phyloP scores from a whole-genome alignment of 2,797 vertebrate genomes.

The Atherinosoma microstoma region DNA sequence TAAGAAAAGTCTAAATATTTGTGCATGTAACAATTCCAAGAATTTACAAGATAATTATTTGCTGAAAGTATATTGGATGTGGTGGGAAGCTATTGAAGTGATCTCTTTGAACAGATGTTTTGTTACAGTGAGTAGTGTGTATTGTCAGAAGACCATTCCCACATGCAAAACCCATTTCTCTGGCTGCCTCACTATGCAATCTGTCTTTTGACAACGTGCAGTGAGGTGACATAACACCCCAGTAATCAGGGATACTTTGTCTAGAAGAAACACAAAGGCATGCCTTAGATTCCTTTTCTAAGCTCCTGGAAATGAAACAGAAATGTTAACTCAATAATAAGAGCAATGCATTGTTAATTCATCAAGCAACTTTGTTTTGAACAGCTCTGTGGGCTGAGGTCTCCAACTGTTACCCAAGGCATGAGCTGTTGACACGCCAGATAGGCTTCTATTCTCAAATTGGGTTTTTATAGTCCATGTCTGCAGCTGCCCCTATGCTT shows the following conservation, averaged over 20 bases:
- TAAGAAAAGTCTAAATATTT: neutral
- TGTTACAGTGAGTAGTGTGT: slow-evolving; percentile 61
- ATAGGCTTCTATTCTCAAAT: slow-evolving; percentile 78
- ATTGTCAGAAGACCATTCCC: slow-evolving; percentile 64
- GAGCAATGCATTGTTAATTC: slow-evolving; percentile 72
- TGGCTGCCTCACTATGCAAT: slow-evolving; percentile 65
- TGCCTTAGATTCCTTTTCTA: slow-evolving; percentile 72
- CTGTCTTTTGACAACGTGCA: slow-evolving; percentile 72
- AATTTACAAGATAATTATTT: slow-evolving; percentile 61
- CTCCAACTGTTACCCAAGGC: slow-evolving; percentile 76
- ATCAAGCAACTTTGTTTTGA: slow-evolving; percentile 68
- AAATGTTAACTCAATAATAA: slow-evolving; percentile 73
- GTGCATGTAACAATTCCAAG: slow-evolving; percentile 27
- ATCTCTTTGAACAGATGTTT: slow-evolving; percentile 76
- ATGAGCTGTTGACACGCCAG: slow-evolving; percentile 73
- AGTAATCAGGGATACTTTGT: slow-evolving; percentile 82
- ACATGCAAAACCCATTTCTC: slow-evolving; percentile 71
- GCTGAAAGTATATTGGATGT: slow-evolving; percentile 57
- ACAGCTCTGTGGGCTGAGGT: slow-evolving; percentile 54
- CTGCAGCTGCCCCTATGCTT: slow-evolving; percentile 81
- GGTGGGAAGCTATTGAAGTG: slow-evolving; percentile 61
- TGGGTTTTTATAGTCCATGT: slow-evolving; percentile 82
- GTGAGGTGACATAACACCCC: slow-evolving; percentile 74
- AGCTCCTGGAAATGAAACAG: slow-evolving; percentile 75
- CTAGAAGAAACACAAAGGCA: slow-evolving; percentile 76